Conservation (phyloP, 2,113 vertebrate species). For the Cephalopterus ornatus region DNA sequence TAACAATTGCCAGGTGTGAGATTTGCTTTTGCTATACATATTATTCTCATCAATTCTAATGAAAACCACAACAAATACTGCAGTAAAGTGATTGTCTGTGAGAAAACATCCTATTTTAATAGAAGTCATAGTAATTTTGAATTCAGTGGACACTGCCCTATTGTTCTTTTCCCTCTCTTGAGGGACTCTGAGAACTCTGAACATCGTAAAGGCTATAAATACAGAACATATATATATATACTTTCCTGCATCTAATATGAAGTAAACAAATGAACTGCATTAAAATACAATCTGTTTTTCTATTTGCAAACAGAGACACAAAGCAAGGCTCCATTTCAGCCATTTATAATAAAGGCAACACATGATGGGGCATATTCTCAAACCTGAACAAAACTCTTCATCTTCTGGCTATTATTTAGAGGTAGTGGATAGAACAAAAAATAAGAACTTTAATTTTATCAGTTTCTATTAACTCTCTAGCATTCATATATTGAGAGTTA, state of each 20-base stretch:
- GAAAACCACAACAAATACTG: not conserved
- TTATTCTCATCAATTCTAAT: not conserved
- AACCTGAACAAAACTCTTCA: not conserved
- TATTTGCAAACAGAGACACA: not conserved
- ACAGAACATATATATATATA: not conserved
- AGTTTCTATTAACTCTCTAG: not conserved
- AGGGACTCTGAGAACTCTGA: not conserved
- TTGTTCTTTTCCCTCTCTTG: not conserved
- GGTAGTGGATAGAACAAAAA: not conserved
- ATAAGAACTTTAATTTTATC: not conserved
- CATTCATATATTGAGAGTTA: not conserved
- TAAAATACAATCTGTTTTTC: not conserved
- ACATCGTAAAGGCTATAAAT: not conserved
- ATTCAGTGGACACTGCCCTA: not conserved
- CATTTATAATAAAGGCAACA: not conserved
- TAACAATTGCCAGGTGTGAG: not conserved
- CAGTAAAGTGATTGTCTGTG: not conserved
- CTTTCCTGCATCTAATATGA: not conserved
- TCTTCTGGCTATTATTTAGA: not conserved
- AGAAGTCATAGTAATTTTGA: not conserved
- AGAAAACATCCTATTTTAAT: not conserved
- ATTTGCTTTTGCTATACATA: not conserved
- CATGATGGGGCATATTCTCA: not conserved
- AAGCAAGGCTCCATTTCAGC: not conserved
- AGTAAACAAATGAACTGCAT: not conserved